A percentile compares a stretch with the other conserved stretches of the same genome.
phyloP scores from a whole-genome alignment of 2,888 invertebrate genomes.

The Leptogaster cylindrica region DNA sequence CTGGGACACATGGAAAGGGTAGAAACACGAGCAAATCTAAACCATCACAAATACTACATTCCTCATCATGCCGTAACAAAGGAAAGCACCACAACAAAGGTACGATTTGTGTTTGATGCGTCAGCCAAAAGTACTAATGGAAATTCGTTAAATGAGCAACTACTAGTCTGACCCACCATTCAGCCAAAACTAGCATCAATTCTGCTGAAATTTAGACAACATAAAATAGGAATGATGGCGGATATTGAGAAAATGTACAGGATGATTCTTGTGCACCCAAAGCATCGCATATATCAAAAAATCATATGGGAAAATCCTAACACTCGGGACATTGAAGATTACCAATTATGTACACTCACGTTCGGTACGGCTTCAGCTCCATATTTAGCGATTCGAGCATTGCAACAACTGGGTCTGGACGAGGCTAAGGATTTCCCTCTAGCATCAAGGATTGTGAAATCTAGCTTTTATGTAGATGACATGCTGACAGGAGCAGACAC shows the following conservation, averaged over 20 bases:
- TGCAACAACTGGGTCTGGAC: not conserved
- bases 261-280: not conserved
- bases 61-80: not conserved
- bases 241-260: not conserved
- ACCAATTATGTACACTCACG: not conserved
- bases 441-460: not conserved
- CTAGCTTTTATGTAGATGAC: not conserved
- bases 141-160: not conserved
- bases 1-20: not conserved
- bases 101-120: not conserved
- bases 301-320: not conserved
- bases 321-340: not conserved
- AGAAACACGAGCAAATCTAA: not conserved
- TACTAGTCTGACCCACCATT: not conserved
- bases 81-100: not conserved
- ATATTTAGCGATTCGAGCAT: not conserved
- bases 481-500: not conserved
- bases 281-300: not conserved
- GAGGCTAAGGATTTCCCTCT: not conserved
- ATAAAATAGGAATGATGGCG: not conserved
- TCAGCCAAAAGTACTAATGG: not conserved
- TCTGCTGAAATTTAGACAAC: not conserved
- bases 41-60: too few species aligned
- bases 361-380: not conserved
- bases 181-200: not conserved